Evolutionary conservation across 2,113 vertebrate species (phyloP), one percentile per base, ranked within the genome.

Genomic region (Phasianus colchicus): DNA sequence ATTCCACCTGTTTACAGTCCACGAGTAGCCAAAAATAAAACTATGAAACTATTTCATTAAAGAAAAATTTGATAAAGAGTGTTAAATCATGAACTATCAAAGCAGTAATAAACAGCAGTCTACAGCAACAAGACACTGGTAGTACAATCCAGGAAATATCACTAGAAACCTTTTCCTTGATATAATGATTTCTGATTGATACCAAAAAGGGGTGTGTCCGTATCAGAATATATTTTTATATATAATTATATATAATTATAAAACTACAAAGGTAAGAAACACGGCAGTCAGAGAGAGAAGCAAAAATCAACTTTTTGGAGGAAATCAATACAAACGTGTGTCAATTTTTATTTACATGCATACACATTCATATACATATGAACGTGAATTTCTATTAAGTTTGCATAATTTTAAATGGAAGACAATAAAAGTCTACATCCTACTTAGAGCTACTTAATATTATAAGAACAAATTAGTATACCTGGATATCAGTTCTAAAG

Each of bases 111-210:
- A 80, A 66, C 29, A 52, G 77, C 61, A 93, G 91, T 93, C 89
- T 92, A 95, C 58, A 84, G 76, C 81, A 96, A 96, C 29, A 96
- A 88, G 54, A 91, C 71, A 93, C 88, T 3, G 67, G 72, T 90
- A 69, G 72, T 83, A 91, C 90, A 95, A 94, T 67, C 92, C 91
- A 89, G 88, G 86, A 94, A 90, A 90, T 25, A 42, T n/a, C 14
- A 45, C 43, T 2, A 55, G 42, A 55, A 87, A 50, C 10, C 13
- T 71, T 18, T 36, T 60, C 19, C 42, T 45, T 73, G 24, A 55
- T 5, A 21, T 64, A 52, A 24, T 58, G 43, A 29, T 74, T 78
- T 87, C 54, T 58, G 30, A 64, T 43, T 30, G 30, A n/a, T 67
- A 3, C 18, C 9, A 36, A 29, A 69, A 63, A 66, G 22, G 14